Conservation (phyloP, 2,797 vertebrate species). For the Acanthornis magna region DNA sequence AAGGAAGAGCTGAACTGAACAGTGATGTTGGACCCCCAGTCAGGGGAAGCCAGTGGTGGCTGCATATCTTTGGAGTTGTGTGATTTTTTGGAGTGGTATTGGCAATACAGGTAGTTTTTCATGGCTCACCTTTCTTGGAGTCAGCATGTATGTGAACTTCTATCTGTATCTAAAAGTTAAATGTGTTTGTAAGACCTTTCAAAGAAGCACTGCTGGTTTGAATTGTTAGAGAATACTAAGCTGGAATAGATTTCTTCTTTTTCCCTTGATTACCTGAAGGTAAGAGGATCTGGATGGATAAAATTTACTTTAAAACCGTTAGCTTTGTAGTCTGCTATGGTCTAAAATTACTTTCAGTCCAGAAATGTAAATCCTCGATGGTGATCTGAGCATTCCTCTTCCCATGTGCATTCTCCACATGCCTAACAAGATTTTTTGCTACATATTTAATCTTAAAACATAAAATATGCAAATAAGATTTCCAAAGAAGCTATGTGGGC, state of each 20-base stretch:
- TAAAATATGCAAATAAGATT: neutral
- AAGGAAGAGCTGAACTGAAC: neutral
- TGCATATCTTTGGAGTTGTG: neutral
- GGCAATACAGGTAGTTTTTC: neutral
- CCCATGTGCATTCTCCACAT: neutral
- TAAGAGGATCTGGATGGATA: neutral
- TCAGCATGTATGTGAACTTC: neutral
- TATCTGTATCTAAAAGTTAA: neutral
- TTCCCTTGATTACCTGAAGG: neutral
- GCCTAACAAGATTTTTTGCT: neutral
- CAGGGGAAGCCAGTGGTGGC: neutral
- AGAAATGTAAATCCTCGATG: neutral
- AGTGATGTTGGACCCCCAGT: neutral
- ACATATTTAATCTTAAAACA: neutral
- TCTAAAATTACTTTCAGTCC: neutral
- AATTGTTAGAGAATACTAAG: neutral
- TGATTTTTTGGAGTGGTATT: neutral
- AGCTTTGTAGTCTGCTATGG: neutral
- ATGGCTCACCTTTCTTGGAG: neutral
- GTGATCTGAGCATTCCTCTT: neutral
- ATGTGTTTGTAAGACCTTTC: neutral
- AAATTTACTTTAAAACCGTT: neutral
- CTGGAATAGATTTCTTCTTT: neutral
- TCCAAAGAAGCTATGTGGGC: neutral
- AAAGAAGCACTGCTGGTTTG: neutral